Conservation (phyloP, 2,113 vertebrate genomes). For the Phocoena sinus region DNA sequence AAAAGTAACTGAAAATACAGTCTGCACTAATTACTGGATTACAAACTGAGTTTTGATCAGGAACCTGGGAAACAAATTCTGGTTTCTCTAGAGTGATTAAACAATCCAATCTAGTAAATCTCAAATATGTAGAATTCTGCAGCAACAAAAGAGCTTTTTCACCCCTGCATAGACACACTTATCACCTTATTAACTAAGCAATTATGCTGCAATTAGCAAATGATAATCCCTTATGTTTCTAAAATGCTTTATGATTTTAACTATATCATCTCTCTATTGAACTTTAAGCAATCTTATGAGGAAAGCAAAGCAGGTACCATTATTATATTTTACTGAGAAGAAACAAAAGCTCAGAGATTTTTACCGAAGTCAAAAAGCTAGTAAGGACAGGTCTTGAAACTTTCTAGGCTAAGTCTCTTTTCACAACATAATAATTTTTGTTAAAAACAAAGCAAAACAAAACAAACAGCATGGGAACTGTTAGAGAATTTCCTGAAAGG, state of each 20-base stretch:
- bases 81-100: not conserved
- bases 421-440: slow-evolving; percentile 8
- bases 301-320: not conserved
- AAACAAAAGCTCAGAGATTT: not conserved
- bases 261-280: not conserved
- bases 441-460: slow-evolving; percentile 33
- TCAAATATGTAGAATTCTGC: slow-evolving; percentile 1
- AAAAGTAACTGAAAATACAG: slow-evolving; percentile 40
- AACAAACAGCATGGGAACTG: not conserved
- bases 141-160: not conserved
- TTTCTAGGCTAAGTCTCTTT: not conserved
- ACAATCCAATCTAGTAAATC: not conserved
- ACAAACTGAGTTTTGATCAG: not conserved
- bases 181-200: not conserved
- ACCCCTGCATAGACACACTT: not conserved
- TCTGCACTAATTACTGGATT: not conserved
- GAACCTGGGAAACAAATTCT: not conserved
- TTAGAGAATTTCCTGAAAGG: not conserved
- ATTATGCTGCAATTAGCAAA: not conserved
- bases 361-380: slow-evolving; percentile 17
- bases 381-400: not conserved
- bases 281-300: not conserved
- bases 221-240: not conserved
- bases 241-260: slow-evolving; percentile 25
- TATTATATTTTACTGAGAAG: slow-evolving; percentile 1